Base-by-base conservation (phyloP, 2,113 vertebrate genomes). In the Indicator indicator region DNA sequence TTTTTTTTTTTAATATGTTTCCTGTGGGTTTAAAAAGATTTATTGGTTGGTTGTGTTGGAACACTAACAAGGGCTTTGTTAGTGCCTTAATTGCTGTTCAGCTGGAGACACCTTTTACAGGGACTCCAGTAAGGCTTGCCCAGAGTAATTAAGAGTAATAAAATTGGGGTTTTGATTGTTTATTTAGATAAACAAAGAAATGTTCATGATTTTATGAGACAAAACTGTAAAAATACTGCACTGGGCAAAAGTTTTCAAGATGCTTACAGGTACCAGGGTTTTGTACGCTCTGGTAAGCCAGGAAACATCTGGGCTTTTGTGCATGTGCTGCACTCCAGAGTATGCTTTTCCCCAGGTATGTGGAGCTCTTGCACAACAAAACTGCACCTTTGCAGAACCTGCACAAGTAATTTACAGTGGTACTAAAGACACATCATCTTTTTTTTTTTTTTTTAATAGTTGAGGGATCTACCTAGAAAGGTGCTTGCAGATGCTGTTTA, bases 121-220 rank as follows among this genome's bases (percentile, higher is more conserved):
- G 14, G 59, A 46, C 11, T 58, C 6, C 20, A 30, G 20, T 32
- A 81, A 86, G 23, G 23, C 72, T 40, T 62, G 24, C 2, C 20
- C 16, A 19, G 13, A 0, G 0, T 38, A 83, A 56, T 40, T 44
- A 44, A 38, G 21, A 70, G 11, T 21, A 72, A 71, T 48, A 69
- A 58, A 71, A 68, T 1, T n/a, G 10, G 0, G 0, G 5, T 52
- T n/a, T 74, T 59, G 5, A 18, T 68, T 58, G 8, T 3, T 85
- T 63, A 18, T 15, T 24, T 72, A 87, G 33, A 64, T 16, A 89
- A 91, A 88, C 67, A 6, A 63, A 63, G 20, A 54, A 58, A 70
- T 64, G 3, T 20, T 88, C 16, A 27, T 91, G 26, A 64, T 59
- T 92, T 87, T 72, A 70, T n/a, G 32, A 89, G 16, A 30, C 20